Percentiles rank a stretch among this genome's conserved stretches.
Conservation (phyloP, 1,140 invertebrate genomes). For the Tachypleus tridentatus region DNA sequence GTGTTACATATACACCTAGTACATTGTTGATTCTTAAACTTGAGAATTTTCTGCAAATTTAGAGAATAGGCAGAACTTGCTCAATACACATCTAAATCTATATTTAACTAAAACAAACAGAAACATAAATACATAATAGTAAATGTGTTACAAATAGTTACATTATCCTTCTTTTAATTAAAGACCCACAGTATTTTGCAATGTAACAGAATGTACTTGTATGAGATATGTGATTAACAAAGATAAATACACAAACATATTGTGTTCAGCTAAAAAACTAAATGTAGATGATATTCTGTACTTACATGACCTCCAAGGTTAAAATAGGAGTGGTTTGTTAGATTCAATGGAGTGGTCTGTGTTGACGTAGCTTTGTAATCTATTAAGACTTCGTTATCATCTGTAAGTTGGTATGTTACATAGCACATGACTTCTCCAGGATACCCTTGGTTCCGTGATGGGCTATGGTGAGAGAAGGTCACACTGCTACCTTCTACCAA, state of each 20-base stretch:
- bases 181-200: background rate
- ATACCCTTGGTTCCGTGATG: conserved; percentile 72
- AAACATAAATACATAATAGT: conserved; percentile 1
- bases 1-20: too few relatives aligned
- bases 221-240: background rate
- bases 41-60: too few relatives aligned
- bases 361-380: conserved; percentile 57
- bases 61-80: too few relatives aligned
- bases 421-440: conserved; percentile 56
- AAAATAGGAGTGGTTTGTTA: conserved; percentile 90
- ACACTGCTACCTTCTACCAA: conserved; percentile 39
- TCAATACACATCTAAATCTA: too few relatives aligned
- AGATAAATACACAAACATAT: background rate
- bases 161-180: conserved; percentile 8
- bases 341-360: conserved; percentile 69
- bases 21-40: too few relatives aligned
- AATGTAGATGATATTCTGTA: conserved; percentile 8
- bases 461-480: conserved; percentile 52
- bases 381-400: conserved; percentile 56
- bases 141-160: conserved; percentile 8
- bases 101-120: background rate
- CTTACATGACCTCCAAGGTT: conserved; percentile 71
- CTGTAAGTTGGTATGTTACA: conserved; percentile 55
- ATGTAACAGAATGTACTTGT: background rate
- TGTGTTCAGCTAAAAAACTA: background rate